Conservation (phyloP, 2,113 vertebrate genomes). For the Marmota monax region DNA sequence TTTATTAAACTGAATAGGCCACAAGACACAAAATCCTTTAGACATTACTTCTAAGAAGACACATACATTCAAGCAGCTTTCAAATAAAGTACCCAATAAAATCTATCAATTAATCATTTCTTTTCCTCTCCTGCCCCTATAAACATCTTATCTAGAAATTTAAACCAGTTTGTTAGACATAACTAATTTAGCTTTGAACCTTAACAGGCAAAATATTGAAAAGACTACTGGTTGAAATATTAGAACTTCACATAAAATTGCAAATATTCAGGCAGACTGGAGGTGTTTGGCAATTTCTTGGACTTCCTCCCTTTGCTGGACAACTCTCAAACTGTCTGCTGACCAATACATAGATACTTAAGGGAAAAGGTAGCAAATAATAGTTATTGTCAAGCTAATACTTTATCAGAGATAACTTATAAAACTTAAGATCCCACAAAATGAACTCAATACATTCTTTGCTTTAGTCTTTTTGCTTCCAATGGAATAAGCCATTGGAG, state of each 20-base stretch:
- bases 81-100: slow-evolving; percentile 70
- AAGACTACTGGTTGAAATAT: slow-evolving; percentile 55
- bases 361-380: not conserved
- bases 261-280: not conserved
- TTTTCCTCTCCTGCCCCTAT: not conserved
- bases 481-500: not conserved
- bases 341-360: not conserved
- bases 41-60: slow-evolving; percentile 45
- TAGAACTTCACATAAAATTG: slow-evolving; percentile 51
- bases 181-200: slow-evolving; percentile 75
- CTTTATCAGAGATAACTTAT: not conserved
- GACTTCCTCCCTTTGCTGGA: not conserved
- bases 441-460: not conserved
- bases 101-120: slow-evolving; percentile 62
- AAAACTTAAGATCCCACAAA: not conserved
- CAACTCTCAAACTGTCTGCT: not conserved
- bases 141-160: slow-evolving; percentile 80
- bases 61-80: slow-evolving; percentile 57
- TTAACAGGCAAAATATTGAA: slow-evolving; percentile 76
- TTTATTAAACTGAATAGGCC: slow-evolving; percentile 34
- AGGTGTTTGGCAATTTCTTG: not conserved
- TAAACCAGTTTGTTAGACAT: slow-evolving; percentile 77
- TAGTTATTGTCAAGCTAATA: not conserved
- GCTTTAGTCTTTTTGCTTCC: not conserved
- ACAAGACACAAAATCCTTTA: slow-evolving; percentile 39